Conservation (phyloP, 2,797 vertebrate genomes). For the Petrocephalus sullivani region DNA sequence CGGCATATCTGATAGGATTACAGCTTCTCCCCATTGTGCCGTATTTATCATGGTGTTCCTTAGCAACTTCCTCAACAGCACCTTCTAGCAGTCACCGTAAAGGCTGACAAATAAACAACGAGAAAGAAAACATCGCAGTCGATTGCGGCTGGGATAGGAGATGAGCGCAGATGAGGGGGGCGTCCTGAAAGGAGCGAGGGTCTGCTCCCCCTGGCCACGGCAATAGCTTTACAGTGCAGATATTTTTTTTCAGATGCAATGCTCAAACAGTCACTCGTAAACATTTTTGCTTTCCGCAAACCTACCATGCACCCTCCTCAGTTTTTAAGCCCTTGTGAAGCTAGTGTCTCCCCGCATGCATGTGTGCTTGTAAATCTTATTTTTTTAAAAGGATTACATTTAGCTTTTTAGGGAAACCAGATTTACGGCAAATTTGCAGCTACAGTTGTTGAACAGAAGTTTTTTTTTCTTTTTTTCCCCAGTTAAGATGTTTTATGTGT, state of each 20-base stretch:
- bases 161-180: not conserved
- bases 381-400: not conserved
- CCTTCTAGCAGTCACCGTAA: constrained; percentile 33
- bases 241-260: not conserved
- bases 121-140: not conserved
- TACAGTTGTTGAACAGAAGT: too few relatives aligned
- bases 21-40: constrained; percentile 18
- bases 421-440: not conserved
- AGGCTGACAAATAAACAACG: not conserved
- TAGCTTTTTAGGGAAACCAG: not conserved
- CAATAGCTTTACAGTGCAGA: not conserved
- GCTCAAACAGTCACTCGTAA: not conserved
- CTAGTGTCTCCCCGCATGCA: too few relatives aligned
- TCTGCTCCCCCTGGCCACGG: not conserved
- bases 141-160: not conserved
- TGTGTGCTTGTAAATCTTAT: not conserved
- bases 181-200: not conserved
- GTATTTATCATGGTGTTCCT: constrained; percentile 29
- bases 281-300: not conserved
- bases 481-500: not conserved
- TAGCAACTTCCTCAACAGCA: constrained; percentile 53
- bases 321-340: too few relatives aligned
- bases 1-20: constrained; percentile 22
- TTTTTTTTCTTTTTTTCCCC: not conserved
- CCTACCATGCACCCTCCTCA: too few relatives aligned